Evolutionary conservation across 2,797 vertebrate genomes (phyloP).

Genomic region (Lacerta agilis): DNA sequence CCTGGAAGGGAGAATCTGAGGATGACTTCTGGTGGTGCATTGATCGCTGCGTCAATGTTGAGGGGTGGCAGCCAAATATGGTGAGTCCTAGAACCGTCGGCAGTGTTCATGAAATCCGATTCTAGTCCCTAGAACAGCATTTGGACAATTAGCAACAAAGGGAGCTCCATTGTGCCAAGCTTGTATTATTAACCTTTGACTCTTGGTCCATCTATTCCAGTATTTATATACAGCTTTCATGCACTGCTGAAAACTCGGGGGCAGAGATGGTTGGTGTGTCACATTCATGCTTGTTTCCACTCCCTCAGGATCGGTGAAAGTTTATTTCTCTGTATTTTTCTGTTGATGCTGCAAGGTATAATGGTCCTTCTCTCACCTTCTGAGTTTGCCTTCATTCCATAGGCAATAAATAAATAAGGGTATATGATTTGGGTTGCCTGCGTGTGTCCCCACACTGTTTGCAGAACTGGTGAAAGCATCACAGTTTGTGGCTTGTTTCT

Average conservation of each 20-base stretch:
- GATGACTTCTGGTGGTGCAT: conserved; percentile 99
- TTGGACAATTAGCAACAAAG: no score
- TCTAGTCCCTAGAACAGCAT: accelerated
- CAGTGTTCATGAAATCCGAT: accelerated
- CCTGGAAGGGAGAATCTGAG: conserved; percentile 98
- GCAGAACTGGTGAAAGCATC: not conserved
- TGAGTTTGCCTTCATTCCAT: not conserved
- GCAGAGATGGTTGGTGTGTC: not conserved
- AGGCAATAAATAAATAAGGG: not conserved
- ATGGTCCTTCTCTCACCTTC: not conserved
- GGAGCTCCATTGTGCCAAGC: not conserved
- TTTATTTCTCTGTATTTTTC: not conserved
- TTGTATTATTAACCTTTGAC: not conserved
- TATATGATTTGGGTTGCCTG: not conserved
- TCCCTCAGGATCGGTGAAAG: not conserved
- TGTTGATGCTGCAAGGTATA: not conserved
- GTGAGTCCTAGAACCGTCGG: conserved; percentile 70
- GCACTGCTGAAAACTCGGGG: not conserved
- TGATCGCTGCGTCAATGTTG: conserved; percentile 96
- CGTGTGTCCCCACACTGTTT: not conserved
- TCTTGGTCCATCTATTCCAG: not conserved
- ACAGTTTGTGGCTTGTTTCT: not conserved
- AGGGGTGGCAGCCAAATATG: conserved; percentile 99
- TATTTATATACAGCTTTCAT: not conserved
- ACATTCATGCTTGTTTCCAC: not conserved